Percentiles rank a stretch among this genome's conserved stretches.
phyloP scores from a whole-genome alignment of 1,140 invertebrate genomes.

The Pogonomyrmex barbatus region DNA sequence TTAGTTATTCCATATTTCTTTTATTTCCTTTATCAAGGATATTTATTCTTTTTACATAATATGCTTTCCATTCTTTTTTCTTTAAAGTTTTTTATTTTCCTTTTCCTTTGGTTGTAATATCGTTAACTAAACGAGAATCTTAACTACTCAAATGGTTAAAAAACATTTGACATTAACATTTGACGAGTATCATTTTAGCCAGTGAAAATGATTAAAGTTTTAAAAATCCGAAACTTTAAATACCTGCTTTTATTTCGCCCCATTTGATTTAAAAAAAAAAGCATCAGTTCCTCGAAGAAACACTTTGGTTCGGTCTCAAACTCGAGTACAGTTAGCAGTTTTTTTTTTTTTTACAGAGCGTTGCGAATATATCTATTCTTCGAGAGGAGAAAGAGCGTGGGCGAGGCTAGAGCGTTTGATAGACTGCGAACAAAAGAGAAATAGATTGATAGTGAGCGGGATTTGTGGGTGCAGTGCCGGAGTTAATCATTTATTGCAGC shows the following conservation, averaged over 20 bases:
- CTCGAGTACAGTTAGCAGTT: background rate
- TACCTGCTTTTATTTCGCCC: background rate
- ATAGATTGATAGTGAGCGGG: conserved; percentile 14
- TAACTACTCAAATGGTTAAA: background rate
- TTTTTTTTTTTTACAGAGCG: conserved; percentile 20
- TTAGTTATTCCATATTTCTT: too few relatives aligned
- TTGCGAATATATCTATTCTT: background rate
- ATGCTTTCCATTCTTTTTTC: background rate
- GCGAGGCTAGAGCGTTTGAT: background rate
- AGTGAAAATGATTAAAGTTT: background rate
- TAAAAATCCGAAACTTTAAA: background rate
- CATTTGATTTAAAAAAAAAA: background rate
- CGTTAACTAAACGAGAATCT: too few relatives aligned
- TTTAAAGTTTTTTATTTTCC: background rate
- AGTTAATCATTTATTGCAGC: background rate
- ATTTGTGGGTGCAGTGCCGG: conserved; percentile 26
- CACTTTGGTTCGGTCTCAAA: background rate
- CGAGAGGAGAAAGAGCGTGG: conserved; percentile 18
- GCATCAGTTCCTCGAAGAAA: too few relatives aligned
- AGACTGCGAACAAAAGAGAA: background rate
- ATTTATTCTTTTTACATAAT: background rate
- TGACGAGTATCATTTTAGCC: background rate
- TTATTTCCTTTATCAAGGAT: background rate
- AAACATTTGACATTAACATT: background rate
- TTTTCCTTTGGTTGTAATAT: background rate